These are phyloP conservation scores for Neolamprologus modestus DNA, from an alignment of 2,113 vertebrate genomes.

Conservation along the genomic window DNA sequence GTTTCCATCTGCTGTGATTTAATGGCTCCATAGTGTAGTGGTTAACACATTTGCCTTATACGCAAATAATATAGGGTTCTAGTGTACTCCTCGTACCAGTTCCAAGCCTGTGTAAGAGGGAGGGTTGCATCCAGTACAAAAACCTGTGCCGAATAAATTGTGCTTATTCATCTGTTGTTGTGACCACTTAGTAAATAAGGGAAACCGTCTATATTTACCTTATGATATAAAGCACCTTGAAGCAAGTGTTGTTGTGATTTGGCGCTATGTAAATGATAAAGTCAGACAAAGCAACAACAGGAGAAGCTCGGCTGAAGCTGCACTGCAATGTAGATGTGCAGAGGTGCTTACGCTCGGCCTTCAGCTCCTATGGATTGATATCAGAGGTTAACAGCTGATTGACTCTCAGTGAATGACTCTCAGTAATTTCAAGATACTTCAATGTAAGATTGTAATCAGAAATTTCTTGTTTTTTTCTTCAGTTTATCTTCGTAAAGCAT, in stretches of 20 bases:
- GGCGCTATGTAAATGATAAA: neutral
- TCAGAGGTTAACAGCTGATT: neutral
- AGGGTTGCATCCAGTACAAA: neutral
- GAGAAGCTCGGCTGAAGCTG: neutral
- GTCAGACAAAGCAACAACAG: neutral
- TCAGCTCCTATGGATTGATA: neutral
- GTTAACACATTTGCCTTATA: neutral
- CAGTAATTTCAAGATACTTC: neutral
- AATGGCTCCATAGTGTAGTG: neutral
- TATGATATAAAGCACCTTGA: neutral
- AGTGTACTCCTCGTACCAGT: neutral
- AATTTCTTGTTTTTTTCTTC: neutral
- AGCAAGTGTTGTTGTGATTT: neutral
- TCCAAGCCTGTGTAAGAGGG: neutral
- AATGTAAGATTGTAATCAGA: neutral
- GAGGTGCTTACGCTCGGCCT: neutral
- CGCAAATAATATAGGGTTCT: neutral
- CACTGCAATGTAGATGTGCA: neutral
- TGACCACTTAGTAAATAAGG: neutral
- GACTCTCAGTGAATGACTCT: neutral
- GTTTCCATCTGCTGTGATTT: neutral
- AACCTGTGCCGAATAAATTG: neutral
- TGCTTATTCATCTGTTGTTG: neutral
- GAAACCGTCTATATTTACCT: neutral
- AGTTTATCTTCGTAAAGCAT: neutral